A percentile compares a stretch with the other conserved stretches of the same genome.
These are phyloP conservation scores for Coryphaenoides rupestris DNA, from an alignment of 2,113 vertebrate genomes.

Conservation along the genomic window DNA sequence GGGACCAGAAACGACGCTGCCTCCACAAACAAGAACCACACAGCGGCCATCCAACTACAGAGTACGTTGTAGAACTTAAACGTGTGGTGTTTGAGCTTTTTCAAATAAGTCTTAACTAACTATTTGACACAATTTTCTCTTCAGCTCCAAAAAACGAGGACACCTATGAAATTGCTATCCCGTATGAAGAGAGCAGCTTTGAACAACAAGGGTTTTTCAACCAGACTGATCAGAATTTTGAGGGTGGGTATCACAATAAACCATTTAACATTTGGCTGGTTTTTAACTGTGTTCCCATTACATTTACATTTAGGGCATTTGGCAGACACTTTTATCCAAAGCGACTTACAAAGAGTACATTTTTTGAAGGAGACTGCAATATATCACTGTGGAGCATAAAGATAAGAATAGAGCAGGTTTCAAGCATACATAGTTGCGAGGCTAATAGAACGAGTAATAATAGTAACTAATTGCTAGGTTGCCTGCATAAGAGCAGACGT, in stretches of 20 bases:
- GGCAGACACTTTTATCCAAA: no score
- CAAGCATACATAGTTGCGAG: no score
- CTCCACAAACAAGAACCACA: conserved; percentile 60
- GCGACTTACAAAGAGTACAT: no score
- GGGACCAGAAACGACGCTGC: conserved; percentile 65
- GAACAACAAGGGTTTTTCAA: conserved; percentile 78
- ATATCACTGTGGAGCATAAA: no score
- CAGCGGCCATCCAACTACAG: conserved; percentile 66
- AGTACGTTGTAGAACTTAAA: conserved; percentile 47
- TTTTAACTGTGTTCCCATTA: neutral
- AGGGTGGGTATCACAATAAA: conserved; percentile 63
- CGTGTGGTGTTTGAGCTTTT: neutral
- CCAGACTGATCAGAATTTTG: conserved; percentile 72
- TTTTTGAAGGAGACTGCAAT: no score
- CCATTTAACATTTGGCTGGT: neutral
- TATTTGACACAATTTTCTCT: neutral
- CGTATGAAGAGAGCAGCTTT: conserved; percentile 78
- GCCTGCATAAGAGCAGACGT: no score
- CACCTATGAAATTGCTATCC: conserved; percentile 76
- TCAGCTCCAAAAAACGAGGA: conserved; percentile 81
- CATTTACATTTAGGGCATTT: no score
- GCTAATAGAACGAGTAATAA: no score
- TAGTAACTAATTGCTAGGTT: no score
- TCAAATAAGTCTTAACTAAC: neutral
- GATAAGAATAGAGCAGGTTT: no score